Percentiles rank a stretch among this genome's conserved stretches.
Evolutionary conservation across 2,797 vertebrate genomes (phyloP).

Genomic region (Pipistrellus pipistrellus): DNA sequence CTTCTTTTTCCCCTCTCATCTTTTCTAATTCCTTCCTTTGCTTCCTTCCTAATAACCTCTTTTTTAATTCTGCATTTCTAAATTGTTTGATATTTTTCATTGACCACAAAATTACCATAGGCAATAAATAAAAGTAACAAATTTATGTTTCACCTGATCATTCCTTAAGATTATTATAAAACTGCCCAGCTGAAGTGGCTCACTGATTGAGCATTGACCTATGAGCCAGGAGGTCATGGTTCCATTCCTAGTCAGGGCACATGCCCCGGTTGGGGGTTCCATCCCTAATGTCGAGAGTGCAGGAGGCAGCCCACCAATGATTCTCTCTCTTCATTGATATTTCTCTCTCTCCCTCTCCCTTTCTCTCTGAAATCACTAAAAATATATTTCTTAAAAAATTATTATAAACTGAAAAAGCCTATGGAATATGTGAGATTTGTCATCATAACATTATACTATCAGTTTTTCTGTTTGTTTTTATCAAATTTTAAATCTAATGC

Average conservation of each 20-base stretch:
- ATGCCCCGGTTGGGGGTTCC: too few species aligned
- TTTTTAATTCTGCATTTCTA: not conserved
- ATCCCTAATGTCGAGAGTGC: too few species aligned
- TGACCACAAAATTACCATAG: not conserved
- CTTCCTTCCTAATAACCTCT: not conserved
- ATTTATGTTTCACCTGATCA: not conserved
- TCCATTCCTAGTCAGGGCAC: too few species aligned
- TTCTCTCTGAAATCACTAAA: too few species aligned
- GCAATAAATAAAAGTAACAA: not conserved
- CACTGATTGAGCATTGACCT: too few species aligned
- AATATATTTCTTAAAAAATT: not conserved
- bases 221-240: too few species aligned
- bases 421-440: not conserved
- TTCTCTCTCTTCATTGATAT: too few species aligned
- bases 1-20: fast-evolving
- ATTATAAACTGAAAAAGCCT: not conserved
- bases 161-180: constrained; percentile 28
- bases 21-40: not conserved
- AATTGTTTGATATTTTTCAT: not conserved
- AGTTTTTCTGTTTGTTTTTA: not conserved
- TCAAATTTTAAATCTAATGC: not conserved
- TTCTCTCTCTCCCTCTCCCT: too few species aligned
- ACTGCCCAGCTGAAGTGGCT: not conserved
- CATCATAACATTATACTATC: not conserved
- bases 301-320: too few species aligned